Evolutionary conservation across 2,113 vertebrate genomes (phyloP).

Genomic region (Bolborhynchus lineola): DNA sequence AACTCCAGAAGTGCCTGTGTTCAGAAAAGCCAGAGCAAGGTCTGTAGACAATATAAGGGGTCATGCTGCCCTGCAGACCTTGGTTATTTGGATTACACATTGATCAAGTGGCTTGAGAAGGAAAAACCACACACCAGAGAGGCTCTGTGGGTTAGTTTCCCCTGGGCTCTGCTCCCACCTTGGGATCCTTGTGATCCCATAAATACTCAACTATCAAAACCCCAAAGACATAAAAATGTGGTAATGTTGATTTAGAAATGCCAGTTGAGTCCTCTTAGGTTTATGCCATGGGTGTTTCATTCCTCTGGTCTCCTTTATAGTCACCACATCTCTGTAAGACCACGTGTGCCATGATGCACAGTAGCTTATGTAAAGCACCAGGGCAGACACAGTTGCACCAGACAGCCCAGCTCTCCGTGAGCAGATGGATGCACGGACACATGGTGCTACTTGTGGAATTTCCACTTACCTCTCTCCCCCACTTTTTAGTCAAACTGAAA

Average conservation of each 20-base stretch:
- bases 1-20: background rate
- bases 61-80: background rate
- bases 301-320: background rate
- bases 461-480: background rate
- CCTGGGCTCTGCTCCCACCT: background rate
- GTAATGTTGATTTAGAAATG: background rate
- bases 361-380: background rate
- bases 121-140: background rate
- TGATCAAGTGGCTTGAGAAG: background rate
- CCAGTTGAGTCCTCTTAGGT: background rate
- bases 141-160: background rate
- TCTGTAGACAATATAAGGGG: background rate
- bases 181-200: background rate
- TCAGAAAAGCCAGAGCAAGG: background rate
- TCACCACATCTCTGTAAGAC: accelerated
- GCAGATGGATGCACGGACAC: background rate
- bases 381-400: background rate
- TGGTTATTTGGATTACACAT: background rate
- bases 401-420: background rate
- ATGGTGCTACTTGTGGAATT: background rate
- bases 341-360: accelerated
- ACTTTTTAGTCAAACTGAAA: background rate
- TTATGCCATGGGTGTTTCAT: background rate
- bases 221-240: background rate
- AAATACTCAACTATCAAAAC: background rate